These are phyloP conservation scores for Chrysocyon brachyurus DNA, from an alignment of 2,797 vertebrate genomes.

Conservation along the genomic window DNA sequence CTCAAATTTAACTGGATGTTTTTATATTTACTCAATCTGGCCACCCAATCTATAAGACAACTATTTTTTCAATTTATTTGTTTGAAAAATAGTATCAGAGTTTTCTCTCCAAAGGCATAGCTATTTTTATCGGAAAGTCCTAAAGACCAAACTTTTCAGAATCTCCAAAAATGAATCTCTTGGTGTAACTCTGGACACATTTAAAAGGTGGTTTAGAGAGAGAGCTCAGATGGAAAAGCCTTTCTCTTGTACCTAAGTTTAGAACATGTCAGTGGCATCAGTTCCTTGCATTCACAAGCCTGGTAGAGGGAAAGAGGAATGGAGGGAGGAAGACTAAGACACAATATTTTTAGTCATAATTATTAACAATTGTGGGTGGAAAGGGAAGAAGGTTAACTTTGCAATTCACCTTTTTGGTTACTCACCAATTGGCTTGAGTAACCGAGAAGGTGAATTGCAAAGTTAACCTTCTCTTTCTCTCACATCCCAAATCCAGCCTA, in stretches of 20 bases:
- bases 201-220: background rate
- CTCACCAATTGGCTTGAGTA: background rate
- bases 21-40: background rate
- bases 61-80: background rate
- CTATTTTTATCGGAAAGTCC: background rate
- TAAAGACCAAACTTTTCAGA: background rate
- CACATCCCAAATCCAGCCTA: background rate
- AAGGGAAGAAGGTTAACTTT: background rate
- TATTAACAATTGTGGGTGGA: background rate
- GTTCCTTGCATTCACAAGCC: background rate
- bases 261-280: background rate
- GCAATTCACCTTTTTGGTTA: background rate
- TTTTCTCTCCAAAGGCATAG: background rate
- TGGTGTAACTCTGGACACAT: background rate
- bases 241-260: background rate
- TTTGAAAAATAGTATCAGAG: constrained; percentile 27
- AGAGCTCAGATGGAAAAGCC: background rate
- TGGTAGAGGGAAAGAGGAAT: background rate
- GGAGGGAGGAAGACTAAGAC: background rate
- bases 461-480: background rate
- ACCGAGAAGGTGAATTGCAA: no score
- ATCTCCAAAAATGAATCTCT: background rate
- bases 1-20: background rate
- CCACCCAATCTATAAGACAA: background rate
- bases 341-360: background rate